Base-by-base conservation (phyloP, 2,888 invertebrate species). In the Nomada lathburiana region DNA sequence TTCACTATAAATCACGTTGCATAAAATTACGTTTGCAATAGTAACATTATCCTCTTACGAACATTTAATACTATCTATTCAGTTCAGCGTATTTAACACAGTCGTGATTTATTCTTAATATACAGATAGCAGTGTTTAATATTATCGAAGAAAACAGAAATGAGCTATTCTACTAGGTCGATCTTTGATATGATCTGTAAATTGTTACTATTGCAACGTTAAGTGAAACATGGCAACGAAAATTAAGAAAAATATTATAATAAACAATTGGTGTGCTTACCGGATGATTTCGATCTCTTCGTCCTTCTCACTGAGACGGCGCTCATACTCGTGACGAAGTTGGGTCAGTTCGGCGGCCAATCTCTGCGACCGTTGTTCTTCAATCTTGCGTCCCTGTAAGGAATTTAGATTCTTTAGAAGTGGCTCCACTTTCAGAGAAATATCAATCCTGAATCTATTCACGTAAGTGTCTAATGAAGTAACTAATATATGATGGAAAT, bases 231-330 rank as follows among this genome's bases (percentile, higher is more conserved):
- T 2, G 36, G 4, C 16, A 60, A 47, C 5, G 2, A 2, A 2
- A 11, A 44, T 16, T 23, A 23, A 13, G 11, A 7, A 44, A 36
- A 13, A 26, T 29, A 50, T 0, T 4, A 60, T 7, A 18, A 20
- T 13, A 29, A 76, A 1, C 5, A n/a, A 50, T 64, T 36, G 1
- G 26, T 2, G 1, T 69, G 94, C 97, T 97, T 94, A 99, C 99
- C 99, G 98, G 94, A 99, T 98, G 91, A 96, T 95, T 95, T 99
- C 99, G 93, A 99, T 97, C 95, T 99, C 99, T 94, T 99, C 99
- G 91, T 99, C 99, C 96, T 99, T 99, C 95, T 99, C 99, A 89
- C 97, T 97, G 92, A 99, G 96, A 93, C 99, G 97, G 94, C 98
- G 98, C 95, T 99, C 99, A 93, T 98, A 98, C 92, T 99, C 99